Percentiles rank a stretch among this genome's conserved stretches.
These are phyloP conservation scores for Lordiphosa collinella DNA, from an alignment of 1,140 invertebrate species.

Conservation along the genomic window DNA sequence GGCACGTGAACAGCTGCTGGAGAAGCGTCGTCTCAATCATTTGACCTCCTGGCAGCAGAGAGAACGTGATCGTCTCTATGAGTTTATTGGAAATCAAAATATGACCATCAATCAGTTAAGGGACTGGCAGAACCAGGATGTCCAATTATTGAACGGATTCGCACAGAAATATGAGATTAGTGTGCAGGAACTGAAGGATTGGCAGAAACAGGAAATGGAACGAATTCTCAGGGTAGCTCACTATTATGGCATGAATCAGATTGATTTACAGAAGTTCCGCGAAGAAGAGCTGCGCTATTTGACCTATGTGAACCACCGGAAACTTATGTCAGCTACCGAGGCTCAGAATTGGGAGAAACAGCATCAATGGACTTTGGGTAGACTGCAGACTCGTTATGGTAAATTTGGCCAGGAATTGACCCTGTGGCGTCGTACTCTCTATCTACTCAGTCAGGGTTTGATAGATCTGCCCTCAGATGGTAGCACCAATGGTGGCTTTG, in stretches of 20 bases:
- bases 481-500: constrained; percentile 33
- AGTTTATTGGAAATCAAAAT: constrained; percentile 67
- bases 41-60: constrained; percentile 60
- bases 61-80: constrained; percentile 72
- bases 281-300: constrained; percentile 61
- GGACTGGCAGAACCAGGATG: constrained; percentile 66
- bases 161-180: constrained; percentile 50
- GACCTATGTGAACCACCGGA: constrained; percentile 55
- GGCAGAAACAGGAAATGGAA: constrained; percentile 65
- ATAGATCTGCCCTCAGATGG: constrained; percentile 41
- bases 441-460: constrained; percentile 59
- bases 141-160: constrained; percentile 36
- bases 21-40: constrained; percentile 44
- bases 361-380: constrained; percentile 41
- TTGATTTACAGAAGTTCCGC: constrained; percentile 67
- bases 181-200: constrained; percentile 54
- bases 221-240: constrained; percentile 52
- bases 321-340: constrained; percentile 31
- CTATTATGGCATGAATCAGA: constrained; percentile 57
- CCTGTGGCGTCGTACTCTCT: constrained; percentile 62
- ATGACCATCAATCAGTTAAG: constrained; percentile 53
- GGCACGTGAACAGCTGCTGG: constrained; percentile 41
- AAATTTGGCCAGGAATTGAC: constrained; percentile 47
- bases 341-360: constrained; percentile 36
- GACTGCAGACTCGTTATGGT: constrained; percentile 37